Base-by-base conservation (phyloP, 2,797 vertebrate species). In the Masticophis lateralis region DNA sequence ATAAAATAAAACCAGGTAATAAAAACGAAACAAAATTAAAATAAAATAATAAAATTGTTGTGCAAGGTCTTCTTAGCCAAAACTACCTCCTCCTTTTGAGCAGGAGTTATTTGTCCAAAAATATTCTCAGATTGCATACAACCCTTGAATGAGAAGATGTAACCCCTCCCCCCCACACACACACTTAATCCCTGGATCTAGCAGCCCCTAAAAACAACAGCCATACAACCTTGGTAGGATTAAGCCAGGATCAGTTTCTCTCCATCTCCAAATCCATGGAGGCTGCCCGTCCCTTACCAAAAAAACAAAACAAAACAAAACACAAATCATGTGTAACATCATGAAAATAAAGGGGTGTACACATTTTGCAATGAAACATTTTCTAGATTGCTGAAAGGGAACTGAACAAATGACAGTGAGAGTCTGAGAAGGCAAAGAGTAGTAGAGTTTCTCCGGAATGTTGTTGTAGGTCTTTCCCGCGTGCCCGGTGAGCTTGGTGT, bases 391-490 rank as follows among this genome's bases (percentile, higher is more conserved):
- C 20, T 1, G 8, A 43, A 66, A 20, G 37, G 74, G 10, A 27
- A 43, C 18, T 4, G 8, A 11, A 79, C n/a, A 16, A 43, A 43
- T 22, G 18, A 79, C 0, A 0, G 74, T 43, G 8, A 22, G 74
- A 22, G 74, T 11, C 11, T 79, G 3, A 8, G 2, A 11, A 83
- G 74, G 20, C 74, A 5, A 51, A 2, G n/a, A 83, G 37, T 43
- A 10, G 20, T 22, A 10, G 37, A 10, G 0, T 22, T 79, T 6
- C 74, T 22, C 74, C 37, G 0, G 32, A 43, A 3, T 22, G 16
- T 3, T 4, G 9, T 3, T 4, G 9, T 3, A 22, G 9, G 10
- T 25, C 1, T 37, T 8, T 37, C 69, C 69, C 18, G 0, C 16
- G 1, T 22, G 18, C 69, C 9, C 9, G 1, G 32, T 79, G 11